These are phyloP conservation scores for Anhinga anhinga DNA, from an alignment of 2,113 vertebrate species.

Conservation along the genomic window DNA sequence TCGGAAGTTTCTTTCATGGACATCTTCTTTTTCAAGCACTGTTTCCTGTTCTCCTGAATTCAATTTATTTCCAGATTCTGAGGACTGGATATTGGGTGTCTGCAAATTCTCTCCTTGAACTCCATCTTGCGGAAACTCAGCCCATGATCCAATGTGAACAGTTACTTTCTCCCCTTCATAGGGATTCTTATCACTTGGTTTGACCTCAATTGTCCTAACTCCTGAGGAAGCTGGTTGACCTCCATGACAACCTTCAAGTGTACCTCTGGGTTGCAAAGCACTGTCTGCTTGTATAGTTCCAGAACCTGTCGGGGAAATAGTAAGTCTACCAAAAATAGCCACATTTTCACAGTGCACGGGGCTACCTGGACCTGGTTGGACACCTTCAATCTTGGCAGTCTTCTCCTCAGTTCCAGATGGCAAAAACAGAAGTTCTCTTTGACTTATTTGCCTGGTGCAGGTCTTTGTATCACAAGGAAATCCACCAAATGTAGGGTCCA, in stretches of 20 bases:
- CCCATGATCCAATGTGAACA: constrained; percentile 74
- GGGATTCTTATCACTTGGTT: constrained; percentile 78
- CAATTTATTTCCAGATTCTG: constrained; percentile 61
- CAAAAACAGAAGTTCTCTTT: constrained; percentile 73
- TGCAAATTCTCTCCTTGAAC: constrained; percentile 52
- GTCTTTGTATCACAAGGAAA: constrained; percentile 75
- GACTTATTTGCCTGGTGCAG: constrained; percentile 69
- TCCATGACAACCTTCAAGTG: constrained; percentile 56
- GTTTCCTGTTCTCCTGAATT: constrained; percentile 55
- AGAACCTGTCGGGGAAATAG: constrained; percentile 80
- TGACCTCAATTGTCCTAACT: constrained; percentile 71
- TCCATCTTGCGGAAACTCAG: constrained; percentile 55
- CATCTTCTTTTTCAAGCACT: constrained; percentile 66
- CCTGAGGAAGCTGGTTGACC: constrained; percentile 58
- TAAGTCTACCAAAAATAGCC: constrained; percentile 71
- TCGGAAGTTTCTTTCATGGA: constrained; percentile 41
- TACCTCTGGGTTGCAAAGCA: constrained; percentile 47
- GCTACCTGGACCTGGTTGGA: constrained; percentile 53
- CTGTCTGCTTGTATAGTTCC: constrained; percentile 68
- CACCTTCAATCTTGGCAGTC: constrained; percentile 65
- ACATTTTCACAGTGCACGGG: constrained; percentile 72
- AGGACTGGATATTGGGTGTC: constrained; percentile 24
- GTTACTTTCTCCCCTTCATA: constrained; percentile 81
- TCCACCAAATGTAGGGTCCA: constrained; percentile 72
- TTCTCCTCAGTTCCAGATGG: constrained; percentile 71